Conservation (phyloP, 92 coral and sea anemone species). For the Epizoanthus rinbou region DNA sequence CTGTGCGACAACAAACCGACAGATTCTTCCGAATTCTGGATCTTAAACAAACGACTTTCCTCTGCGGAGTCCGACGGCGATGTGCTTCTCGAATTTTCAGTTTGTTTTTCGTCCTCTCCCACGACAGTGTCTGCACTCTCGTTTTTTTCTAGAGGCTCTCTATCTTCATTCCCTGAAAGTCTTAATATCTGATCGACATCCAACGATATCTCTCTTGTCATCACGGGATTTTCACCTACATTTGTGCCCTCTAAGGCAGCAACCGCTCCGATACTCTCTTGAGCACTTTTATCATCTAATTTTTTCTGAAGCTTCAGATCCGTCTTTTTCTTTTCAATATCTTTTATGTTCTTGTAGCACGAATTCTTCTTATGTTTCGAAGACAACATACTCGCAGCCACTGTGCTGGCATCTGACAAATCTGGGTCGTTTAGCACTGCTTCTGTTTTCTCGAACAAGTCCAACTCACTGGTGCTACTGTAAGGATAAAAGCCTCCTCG, state of each 20-base stretch:
- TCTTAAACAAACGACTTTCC: not conserved
- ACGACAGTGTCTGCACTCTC: not conserved
- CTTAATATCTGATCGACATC: not conserved
- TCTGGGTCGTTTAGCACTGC: slow-evolving; percentile 14
- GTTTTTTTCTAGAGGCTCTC: not conserved
- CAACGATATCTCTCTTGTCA: not conserved
- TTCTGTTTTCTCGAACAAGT: slow-evolving; percentile 35
- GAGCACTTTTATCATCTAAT: not conserved
- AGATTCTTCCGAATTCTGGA: not conserved
- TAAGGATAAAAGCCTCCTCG: not conserved
- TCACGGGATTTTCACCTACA: not conserved
- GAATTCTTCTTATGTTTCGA: not conserved
- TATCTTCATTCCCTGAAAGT: not conserved
- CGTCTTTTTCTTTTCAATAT: slow-evolving; percentile 1
- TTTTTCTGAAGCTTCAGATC: not conserved
- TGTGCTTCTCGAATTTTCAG: not conserved
- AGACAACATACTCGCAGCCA: slow-evolving; percentile 14
- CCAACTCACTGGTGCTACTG: slow-evolving; percentile 30
- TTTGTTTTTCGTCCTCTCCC: not conserved
- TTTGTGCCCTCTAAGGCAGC: not conserved
- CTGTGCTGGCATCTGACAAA: slow-evolving; percentile 9
- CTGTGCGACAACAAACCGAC: slow-evolving; percentile 2
- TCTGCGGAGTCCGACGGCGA: slow-evolving; percentile 1
- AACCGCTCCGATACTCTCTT: not conserved
- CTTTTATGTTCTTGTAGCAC: not conserved